phyloP scores from a whole-genome alignment of 2,888 invertebrate genomes.

The Malthinus flaveolus region DNA sequence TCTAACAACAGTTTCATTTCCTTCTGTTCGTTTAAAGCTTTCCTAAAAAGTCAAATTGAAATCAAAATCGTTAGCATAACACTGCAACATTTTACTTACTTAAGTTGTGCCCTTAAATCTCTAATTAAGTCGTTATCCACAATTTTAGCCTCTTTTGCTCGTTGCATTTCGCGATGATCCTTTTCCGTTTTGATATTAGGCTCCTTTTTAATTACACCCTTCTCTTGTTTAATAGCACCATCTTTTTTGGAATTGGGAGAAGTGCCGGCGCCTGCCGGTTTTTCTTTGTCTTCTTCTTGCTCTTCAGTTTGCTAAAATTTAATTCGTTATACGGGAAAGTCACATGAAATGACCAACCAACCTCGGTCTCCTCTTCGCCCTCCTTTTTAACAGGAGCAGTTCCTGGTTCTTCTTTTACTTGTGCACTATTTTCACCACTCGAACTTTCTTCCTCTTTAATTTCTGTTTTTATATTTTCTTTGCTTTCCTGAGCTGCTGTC shows the following conservation, averaged over 20 bases:
- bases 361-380: constrained; percentile 53
- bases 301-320: constrained; percentile 45
- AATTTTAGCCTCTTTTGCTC: constrained; percentile 65
- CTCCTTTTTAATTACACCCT: constrained; percentile 63
- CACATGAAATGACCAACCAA: no score
- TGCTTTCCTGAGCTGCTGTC: constrained; percentile 57
- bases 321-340: background rate
- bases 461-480: constrained; percentile 59
- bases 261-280: constrained; percentile 46
- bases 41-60: constrained; percentile 59
- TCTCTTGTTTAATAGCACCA: constrained; percentile 57
- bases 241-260: constrained; percentile 63
- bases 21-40: constrained; percentile 90
- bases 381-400: constrained; percentile 52
- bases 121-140: constrained; percentile 77
- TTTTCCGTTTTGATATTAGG: constrained; percentile 64
- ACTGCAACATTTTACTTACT: constrained; percentile 63
- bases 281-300: constrained; percentile 55
- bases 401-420: constrained; percentile 52
- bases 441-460: constrained; percentile 51
- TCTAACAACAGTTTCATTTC: constrained; percentile 92
- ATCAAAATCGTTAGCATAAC: background rate
- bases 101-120: constrained; percentile 89
- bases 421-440: constrained; percentile 46
- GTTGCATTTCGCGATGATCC: constrained; percentile 64